These are phyloP conservation scores for Microplitis demolitor DNA, from an alignment of 1,140 invertebrate genomes.

Conservation along the genomic window DNA sequence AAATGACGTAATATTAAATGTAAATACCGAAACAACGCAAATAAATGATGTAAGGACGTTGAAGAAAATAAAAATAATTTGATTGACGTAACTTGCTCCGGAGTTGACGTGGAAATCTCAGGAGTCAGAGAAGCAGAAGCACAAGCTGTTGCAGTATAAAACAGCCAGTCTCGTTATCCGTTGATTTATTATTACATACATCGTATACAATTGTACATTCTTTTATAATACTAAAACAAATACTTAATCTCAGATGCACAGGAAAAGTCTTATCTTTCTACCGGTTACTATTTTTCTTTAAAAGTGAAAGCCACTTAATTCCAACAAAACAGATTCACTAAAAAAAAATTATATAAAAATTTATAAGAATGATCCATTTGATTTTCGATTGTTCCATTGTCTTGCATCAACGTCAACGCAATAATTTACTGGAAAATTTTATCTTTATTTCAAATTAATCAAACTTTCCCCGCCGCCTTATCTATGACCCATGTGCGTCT, in stretches of 20 bases:
- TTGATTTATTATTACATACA: conserved; percentile 31
- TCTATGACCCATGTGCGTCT: too few species aligned
- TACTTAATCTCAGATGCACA: not conserved
- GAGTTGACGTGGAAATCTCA: conserved; percentile 20
- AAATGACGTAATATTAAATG: not conserved
- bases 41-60: not conserved
- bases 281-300: not conserved
- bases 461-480: too few species aligned
- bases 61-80: not conserved
- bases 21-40: too few species aligned
- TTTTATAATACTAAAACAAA: not conserved
- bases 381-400: not conserved
- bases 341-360: not conserved
- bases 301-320: not conserved
- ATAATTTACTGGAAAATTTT: too few species aligned
- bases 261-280: conserved; percentile 5
- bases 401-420: too few species aligned
- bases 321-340: not conserved
- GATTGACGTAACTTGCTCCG: conserved; percentile 11
- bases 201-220: conserved; percentile 17
- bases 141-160: not conserved
- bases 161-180: conserved; percentile 13
- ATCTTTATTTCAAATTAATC: too few species aligned
- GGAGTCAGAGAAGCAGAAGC: too few species aligned
- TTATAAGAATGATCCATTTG: not conserved